phyloP scores from a whole-genome alignment of 2,113 vertebrate genomes.

The Ranitomeya imitator region DNA sequence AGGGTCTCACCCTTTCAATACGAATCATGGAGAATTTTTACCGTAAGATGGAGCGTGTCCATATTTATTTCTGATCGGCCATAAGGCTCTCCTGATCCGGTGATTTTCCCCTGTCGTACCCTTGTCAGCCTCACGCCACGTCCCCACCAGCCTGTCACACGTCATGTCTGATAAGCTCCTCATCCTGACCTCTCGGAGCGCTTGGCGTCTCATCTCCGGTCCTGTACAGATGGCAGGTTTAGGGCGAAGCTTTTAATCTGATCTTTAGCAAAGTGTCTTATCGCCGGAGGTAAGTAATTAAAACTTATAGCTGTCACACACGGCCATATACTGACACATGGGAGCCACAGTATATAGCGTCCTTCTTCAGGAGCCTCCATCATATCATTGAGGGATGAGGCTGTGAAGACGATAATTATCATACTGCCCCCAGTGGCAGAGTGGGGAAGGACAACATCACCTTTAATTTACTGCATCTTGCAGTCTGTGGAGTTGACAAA shows the following conservation, averaged over 20 bases:
- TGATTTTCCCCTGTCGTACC: background rate
- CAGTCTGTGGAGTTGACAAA: too few species aligned
- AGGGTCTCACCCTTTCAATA: too few species aligned
- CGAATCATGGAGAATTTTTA: too few species aligned
- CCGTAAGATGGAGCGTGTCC: too few species aligned
- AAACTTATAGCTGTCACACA: background rate
- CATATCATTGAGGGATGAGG: background rate
- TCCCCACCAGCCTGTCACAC: background rate
- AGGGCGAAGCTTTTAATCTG: conserved; percentile 12
- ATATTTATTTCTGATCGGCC: background rate
- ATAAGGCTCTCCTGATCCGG: background rate
- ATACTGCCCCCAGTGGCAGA: too few species aligned
- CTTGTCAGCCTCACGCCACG: background rate
- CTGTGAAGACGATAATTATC: background rate
- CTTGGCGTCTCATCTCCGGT: background rate
- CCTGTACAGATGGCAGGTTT: conserved; percentile 28
- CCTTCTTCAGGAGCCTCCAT: too few species aligned
- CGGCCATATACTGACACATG: background rate
- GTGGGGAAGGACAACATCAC: too few species aligned
- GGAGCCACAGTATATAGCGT: background rate
- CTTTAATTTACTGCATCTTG: too few species aligned
- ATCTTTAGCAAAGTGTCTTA: conserved; percentile 37
- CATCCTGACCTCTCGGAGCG: background rate
- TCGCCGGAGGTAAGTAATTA: background rate
- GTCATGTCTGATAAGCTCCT: background rate